A percentile compares a stretch with the other conserved stretches of the same genome.
Conservation (phyloP, 1,140 invertebrate genomes). For the Gryon sp. region DNA sequence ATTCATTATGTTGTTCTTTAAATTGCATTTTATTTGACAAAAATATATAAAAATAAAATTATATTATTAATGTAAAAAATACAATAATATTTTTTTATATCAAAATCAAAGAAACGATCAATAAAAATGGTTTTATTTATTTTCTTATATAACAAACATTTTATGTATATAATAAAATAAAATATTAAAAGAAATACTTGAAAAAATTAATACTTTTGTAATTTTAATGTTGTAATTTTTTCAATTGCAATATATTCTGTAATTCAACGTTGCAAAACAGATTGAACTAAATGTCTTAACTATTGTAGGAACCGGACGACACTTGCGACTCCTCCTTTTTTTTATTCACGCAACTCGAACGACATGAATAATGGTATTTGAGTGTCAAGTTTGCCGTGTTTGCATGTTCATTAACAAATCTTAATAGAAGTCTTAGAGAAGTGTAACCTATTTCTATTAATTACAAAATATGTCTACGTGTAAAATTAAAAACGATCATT, state of each 20-base stretch:
- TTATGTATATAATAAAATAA: too few relatives aligned
- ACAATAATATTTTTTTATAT: too few relatives aligned
- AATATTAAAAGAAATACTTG: too few relatives aligned
- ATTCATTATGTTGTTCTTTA: too few relatives aligned
- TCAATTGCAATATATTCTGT: not conserved
- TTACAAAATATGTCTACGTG: conserved; percentile 20
- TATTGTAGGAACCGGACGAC: conserved; percentile 13
- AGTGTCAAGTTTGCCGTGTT: conserved; percentile 23
- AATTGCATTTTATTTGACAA: too few relatives aligned
- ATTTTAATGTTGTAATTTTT: too few relatives aligned
- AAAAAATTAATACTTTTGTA: too few relatives aligned
- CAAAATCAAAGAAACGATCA: too few relatives aligned
- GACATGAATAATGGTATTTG: conserved; percentile 37
- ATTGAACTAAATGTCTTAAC: conserved; percentile 13
- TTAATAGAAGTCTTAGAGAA: conserved; percentile 1
- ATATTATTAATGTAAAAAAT: too few relatives aligned
- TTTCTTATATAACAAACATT: too few relatives aligned
- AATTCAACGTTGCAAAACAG: not conserved
- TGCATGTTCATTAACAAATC: conserved; percentile 38
- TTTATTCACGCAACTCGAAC: not conserved
- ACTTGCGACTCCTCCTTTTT: conserved; percentile 20
- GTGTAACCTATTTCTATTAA: not conserved
- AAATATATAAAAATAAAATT: too few relatives aligned
- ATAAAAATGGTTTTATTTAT: too few relatives aligned
- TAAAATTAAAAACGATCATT: conserved; percentile 33